Percentiles rank a stretch among this genome's conserved stretches.
These are phyloP conservation scores for Hylomyscus alleni DNA, from an alignment of 2,797 vertebrate species.

Conservation along the genomic window DNA sequence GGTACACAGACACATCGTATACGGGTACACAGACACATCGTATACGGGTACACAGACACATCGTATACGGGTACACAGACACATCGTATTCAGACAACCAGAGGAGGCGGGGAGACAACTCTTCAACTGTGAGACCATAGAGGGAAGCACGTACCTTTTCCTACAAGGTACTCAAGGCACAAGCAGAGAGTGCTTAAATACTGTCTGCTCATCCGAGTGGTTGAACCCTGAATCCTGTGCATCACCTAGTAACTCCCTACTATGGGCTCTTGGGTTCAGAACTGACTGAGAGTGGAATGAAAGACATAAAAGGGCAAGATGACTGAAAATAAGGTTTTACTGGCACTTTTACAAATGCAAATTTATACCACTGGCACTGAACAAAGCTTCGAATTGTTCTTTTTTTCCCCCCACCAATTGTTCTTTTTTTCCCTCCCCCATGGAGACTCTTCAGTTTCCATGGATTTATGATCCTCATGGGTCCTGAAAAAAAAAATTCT, in stretches of 20 bases:
- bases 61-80: too few relatives aligned
- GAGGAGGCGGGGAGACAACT: not conserved
- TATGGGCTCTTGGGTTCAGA: not conserved
- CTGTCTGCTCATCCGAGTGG: not conserved
- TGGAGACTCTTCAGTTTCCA: slow-evolving; percentile 70
- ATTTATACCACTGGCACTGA: not conserved
- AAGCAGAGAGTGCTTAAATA: not conserved
- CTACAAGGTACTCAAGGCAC: not conserved
- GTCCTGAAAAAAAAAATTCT: slow-evolving; percentile 67
- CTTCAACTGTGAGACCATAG: not conserved
- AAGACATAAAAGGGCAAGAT: not conserved
- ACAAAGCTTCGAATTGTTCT: not conserved
- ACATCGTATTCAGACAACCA: not conserved
- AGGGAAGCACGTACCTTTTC: not conserved
- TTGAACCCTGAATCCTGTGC: not conserved
- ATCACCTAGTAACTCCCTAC: not conserved
- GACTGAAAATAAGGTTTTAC: slow-evolving; percentile 50
- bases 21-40: too few relatives aligned
- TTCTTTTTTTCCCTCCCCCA: slow-evolving; percentile 1
- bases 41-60: not conserved
- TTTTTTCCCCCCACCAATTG: not conserved
- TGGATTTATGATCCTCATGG: slow-evolving; percentile 59
- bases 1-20: too few relatives aligned
- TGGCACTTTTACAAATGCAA: slow-evolving; percentile 57
- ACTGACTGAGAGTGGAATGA: not conserved